These are phyloP conservation scores for Chaetura pelagica DNA, from an alignment of 2,113 vertebrate species.

Conservation along the genomic window DNA sequence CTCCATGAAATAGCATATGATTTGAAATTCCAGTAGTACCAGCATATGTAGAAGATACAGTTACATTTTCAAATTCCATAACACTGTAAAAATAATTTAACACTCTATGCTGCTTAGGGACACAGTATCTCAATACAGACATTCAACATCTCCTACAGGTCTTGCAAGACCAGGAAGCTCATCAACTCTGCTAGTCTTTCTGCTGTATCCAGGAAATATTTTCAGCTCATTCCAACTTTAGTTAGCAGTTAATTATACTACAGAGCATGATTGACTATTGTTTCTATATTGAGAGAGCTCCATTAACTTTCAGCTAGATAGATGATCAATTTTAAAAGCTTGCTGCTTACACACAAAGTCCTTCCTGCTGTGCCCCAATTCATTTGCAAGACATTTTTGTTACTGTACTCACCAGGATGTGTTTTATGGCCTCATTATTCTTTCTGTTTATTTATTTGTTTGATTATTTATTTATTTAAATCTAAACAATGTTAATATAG, in stretches of 20 bases:
- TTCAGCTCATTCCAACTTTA: constrained; percentile 33
- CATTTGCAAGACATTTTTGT: constrained; percentile 62
- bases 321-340: constrained; percentile 57
- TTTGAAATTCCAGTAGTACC: background rate
- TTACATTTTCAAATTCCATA: background rate
- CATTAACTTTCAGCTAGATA: constrained; percentile 66
- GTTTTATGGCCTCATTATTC: constrained; percentile 41
- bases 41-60: background rate
- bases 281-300: constrained; percentile 64
- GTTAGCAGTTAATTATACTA: constrained; percentile 53
- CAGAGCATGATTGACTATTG: constrained; percentile 50
- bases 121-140: background rate
- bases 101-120: background rate
- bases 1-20: background rate
- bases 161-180: background rate
- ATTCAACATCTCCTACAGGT: background rate
- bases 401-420: constrained; percentile 63
- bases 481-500: background rate
- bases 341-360: constrained; percentile 44
- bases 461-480: background rate
- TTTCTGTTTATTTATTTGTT: background rate
- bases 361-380: constrained; percentile 66
- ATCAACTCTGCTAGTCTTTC: constrained; percentile 23
- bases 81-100: background rate
- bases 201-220: constrained; percentile 8